These are phyloP conservation scores for Cryptocephalus primarius DNA, from an alignment of 2,888 invertebrate species.

Conservation along the genomic window DNA sequence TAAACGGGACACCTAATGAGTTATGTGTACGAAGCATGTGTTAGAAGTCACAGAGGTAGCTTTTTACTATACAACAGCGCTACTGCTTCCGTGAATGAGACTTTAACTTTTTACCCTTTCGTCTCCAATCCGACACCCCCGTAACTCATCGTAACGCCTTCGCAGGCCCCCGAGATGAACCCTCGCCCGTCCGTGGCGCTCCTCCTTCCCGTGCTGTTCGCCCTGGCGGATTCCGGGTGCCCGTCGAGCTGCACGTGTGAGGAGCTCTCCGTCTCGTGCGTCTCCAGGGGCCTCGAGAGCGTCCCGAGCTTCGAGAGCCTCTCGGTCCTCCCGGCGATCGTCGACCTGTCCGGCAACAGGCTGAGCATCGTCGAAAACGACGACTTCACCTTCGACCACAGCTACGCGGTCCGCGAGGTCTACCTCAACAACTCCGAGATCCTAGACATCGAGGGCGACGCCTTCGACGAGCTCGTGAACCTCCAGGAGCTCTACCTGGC, in stretches of 20 bases:
- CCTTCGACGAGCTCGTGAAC: slow-evolving; percentile 26
- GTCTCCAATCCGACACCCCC: too few relatives aligned
- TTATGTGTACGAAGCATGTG: too few relatives aligned
- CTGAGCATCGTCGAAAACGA: slow-evolving; percentile 22
- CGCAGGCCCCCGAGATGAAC: too few relatives aligned
- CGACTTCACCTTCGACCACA: slow-evolving; percentile 26
- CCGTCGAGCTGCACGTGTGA: slow-evolving; percentile 26
- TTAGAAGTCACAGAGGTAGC: too few relatives aligned
- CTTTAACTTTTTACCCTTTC: too few relatives aligned
- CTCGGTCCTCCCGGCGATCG: slow-evolving; percentile 20
- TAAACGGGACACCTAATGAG: too few relatives aligned
- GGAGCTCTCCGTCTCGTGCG: slow-evolving; percentile 22
- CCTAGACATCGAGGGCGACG: slow-evolving; percentile 22
- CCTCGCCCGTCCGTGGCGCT: too few relatives aligned
- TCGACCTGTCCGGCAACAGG: slow-evolving; percentile 31
- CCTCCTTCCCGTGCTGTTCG: too few relatives aligned
- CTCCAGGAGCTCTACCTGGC: slow-evolving; percentile 31
- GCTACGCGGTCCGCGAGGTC: slow-evolving; percentile 24
- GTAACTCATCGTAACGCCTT: too few relatives aligned
- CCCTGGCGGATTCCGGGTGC: slow-evolving; percentile 8
- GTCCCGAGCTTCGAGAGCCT: slow-evolving; percentile 27
- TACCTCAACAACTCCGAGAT: slow-evolving; percentile 28
- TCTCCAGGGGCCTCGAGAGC: slow-evolving; percentile 18
- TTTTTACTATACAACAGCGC: too few relatives aligned
- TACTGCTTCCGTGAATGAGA: too few relatives aligned